A percentile compares a stretch with the other conserved stretches of the same genome.
These are phyloP conservation scores for Nymphalis polychloros DNA, from an alignment of 2,888 invertebrate genomes.

Conservation along the genomic window DNA sequence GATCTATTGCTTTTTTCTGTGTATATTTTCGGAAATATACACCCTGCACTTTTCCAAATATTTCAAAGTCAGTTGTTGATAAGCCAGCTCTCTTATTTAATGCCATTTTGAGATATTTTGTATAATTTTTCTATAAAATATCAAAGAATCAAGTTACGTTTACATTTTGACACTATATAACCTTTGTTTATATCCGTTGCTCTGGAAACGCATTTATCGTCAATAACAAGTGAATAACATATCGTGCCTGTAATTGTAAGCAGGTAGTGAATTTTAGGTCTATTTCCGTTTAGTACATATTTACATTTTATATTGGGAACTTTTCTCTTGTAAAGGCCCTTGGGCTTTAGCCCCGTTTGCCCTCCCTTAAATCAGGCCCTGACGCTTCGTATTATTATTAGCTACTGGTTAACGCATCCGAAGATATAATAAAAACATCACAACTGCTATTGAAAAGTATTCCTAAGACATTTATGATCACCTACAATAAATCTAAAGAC, in stretches of 20 bases:
- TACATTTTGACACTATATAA: slow-evolving; percentile 27
- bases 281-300: too few species aligned
- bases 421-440: too few species aligned
- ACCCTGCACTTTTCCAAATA: slow-evolving; percentile 84
- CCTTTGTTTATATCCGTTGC: slow-evolving; percentile 24
- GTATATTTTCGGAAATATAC: slow-evolving; percentile 83
- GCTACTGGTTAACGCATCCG: too few species aligned
- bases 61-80: slow-evolving; percentile 77
- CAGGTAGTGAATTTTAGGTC: neutral
- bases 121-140: neutral
- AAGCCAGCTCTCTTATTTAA: slow-evolving; percentile 51
- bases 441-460: too few species aligned
- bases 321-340: too few species aligned
- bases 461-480: too few species aligned
- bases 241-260: neutral
- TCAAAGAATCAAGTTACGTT: neutral
- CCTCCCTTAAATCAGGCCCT: too few species aligned
- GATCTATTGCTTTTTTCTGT: slow-evolving; percentile 81
- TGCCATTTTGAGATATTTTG: slow-evolving; percentile 45
- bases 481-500: too few species aligned
- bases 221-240: neutral
- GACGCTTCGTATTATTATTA: too few species aligned
- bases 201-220: slow-evolving; percentile 16
- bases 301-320: too few species aligned
- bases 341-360: too few species aligned